phyloP scores from a whole-genome alignment of 2,888 invertebrate genomes.

The Oscheius onirici region DNA sequence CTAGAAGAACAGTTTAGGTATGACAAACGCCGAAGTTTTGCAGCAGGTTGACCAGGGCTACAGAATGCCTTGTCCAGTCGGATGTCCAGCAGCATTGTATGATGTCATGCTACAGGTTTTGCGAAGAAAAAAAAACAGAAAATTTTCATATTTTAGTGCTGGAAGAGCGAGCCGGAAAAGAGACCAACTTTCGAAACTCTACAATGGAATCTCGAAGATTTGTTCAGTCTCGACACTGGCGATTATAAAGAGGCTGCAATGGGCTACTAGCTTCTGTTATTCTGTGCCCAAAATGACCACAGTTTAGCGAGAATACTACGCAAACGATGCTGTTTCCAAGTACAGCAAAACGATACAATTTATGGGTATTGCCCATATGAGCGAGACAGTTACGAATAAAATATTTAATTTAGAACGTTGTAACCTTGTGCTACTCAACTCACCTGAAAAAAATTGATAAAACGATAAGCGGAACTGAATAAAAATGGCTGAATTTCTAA shows the following conservation, averaged over 20 bases:
- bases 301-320: constrained; percentile 3
- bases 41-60: constrained; percentile 99
- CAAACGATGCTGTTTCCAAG: not conserved
- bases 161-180: constrained; percentile 78
- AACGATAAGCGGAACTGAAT: no score
- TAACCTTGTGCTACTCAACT: no score
- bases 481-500: no score
- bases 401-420: no score
- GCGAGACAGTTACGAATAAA: no score
- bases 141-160: constrained; percentile 79
- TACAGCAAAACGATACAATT: no score
- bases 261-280: constrained; percentile 66
- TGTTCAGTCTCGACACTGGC: constrained; percentile 97
- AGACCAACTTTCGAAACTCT: constrained; percentile 98
- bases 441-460: no score
- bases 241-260: constrained; percentile 94
- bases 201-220: constrained; percentile 99
- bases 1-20: no score
- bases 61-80: constrained; percentile 98
- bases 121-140: constrained; percentile 75
- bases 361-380: constrained; percentile 16
- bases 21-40: no score
- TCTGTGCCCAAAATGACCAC: not conserved
- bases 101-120: constrained; percentile 72
- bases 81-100: constrained; percentile 91